Evolutionary conservation across 1,140 invertebrate genomes (phyloP).

Genomic region (Popillia japonica): DNA sequence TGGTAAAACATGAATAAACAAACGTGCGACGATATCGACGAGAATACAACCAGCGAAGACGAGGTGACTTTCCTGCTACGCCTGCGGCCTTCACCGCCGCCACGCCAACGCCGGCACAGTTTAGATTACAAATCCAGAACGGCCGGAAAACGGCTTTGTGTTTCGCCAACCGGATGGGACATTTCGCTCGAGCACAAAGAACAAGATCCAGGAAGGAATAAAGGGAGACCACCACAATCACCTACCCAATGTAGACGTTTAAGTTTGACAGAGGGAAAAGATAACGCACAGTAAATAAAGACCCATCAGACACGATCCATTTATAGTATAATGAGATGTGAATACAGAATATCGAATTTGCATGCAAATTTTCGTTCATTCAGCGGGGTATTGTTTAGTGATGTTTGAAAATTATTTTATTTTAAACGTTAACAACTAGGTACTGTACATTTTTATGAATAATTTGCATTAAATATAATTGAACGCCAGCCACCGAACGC

Average conservation of each 20-base stretch:
- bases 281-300: slow-evolving; percentile 17
- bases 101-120: slow-evolving; percentile 37
- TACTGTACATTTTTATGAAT: too few species aligned
- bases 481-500: too few species aligned
- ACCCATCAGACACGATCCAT: neutral
- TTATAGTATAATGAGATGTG: neutral
- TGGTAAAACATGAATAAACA: neutral
- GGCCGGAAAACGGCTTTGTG: neutral
- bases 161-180: slow-evolving; percentile 38
- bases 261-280: slow-evolving; percentile 2
- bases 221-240: slow-evolving; percentile 13
- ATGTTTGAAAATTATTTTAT: too few species aligned
- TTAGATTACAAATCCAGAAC: slow-evolving; percentile 37
- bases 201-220: slow-evolving; percentile 15
- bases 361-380: too few species aligned
- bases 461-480: too few species aligned
- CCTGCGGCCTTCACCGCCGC: slow-evolving; percentile 41
- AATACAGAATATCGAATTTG: too few species aligned
- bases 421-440: too few species aligned
- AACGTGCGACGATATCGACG: slow-evolving; percentile 40
- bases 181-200: slow-evolving; percentile 38
- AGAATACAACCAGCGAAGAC: slow-evolving; percentile 37
- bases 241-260: slow-evolving; percentile 27
- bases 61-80: slow-evolving; percentile 44
- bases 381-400: neutral